phyloP scores from a whole-genome alignment of 2,888 invertebrate species.

The Synanthedon vespiformis region DNA sequence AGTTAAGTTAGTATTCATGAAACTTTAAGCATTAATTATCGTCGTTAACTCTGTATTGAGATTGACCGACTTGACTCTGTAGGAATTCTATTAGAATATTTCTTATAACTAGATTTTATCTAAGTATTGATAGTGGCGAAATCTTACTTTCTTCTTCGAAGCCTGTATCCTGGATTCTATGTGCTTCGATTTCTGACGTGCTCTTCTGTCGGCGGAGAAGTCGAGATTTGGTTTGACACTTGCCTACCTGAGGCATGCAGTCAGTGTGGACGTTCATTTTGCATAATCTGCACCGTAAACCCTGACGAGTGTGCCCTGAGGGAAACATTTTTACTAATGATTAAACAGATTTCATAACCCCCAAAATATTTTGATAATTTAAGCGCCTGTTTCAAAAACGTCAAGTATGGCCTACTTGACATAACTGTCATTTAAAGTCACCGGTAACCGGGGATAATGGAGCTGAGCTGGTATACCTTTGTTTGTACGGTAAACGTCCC shows the following conservation, averaged over 20 bases:
- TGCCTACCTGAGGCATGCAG: conserved; percentile 85
- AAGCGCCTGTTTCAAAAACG: too few relatives aligned
- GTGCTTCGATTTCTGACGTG: conserved; percentile 84
- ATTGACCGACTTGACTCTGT: background rate
- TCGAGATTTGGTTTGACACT: conserved; percentile 87
- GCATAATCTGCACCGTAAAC: conserved; percentile 89
- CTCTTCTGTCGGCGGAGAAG: conserved; percentile 90
- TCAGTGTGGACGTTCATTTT: conserved; percentile 93
- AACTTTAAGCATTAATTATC: background rate
- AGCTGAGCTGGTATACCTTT: too few relatives aligned
- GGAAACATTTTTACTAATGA: background rate
- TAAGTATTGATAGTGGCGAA: background rate
- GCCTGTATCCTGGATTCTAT: conserved; percentile 72
- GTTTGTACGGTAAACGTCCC: too few relatives aligned
- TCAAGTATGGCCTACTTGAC: too few relatives aligned
- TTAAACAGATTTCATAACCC: too few relatives aligned
- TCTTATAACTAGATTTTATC: background rate
- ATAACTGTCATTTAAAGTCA: too few relatives aligned
- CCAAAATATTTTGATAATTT: too few relatives aligned
- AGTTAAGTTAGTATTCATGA: background rate
- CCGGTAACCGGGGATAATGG: too few relatives aligned
- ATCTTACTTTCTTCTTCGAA: conserved; percentile 85
- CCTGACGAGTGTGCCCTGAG: conserved; percentile 90
- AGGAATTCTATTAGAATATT: background rate
- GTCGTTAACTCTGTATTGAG: background rate